Evolutionary conservation across 2,888 invertebrate genomes (phyloP), one percentile per base, ranked within the genome.

Genomic region (Gastrophysa polygoni): DNA sequence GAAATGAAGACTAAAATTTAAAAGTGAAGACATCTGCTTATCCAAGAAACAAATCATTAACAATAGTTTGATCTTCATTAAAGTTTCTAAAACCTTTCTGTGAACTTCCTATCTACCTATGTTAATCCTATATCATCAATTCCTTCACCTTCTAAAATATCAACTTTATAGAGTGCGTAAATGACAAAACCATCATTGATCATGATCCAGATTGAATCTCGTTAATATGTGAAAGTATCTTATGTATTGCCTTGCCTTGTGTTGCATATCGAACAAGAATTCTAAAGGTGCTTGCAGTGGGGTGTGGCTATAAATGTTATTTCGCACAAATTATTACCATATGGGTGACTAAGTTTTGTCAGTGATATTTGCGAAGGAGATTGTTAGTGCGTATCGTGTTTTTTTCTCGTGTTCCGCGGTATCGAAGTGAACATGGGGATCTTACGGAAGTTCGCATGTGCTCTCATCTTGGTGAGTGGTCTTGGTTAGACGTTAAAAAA

Each of bases 271-370:
- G 55, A 56, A 60, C 60, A 64, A 67, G 67, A 67, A 67, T 67
- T 62, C 64, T 61, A 44, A 46, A 20, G 34, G 24, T 50, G 38
- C 6, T 2, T 38, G 50, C 67, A 73, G 73, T 71, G 73, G 73
- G 73, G 73, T 72, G 72, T 66, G 72, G 68, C 69, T 59, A 67
- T 73, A 72, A 59, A 63, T 47, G 51, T 5, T 54, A 54, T 54
- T 54, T 51, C 43, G 54, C 44, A 24, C 54, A n/a, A 38, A 43
- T 20, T 24, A 16, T n/a, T 38, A 11, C 54, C 54, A 54, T 54
- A 43, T 43, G 38, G 14, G 24, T 54, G 54, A 43, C 28, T 21
- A 17, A 7, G 54, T 43, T 17, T 54, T 34, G 43, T 54, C 43
- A 21, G 54, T 54, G 44, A 54, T 28, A 34, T 51, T 54, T 50